A percentile compares a stretch with the other conserved stretches of the same genome.
Evolutionary conservation across 2,113 vertebrate genomes (phyloP).

Genomic region (Fregata magnificens): DNA sequence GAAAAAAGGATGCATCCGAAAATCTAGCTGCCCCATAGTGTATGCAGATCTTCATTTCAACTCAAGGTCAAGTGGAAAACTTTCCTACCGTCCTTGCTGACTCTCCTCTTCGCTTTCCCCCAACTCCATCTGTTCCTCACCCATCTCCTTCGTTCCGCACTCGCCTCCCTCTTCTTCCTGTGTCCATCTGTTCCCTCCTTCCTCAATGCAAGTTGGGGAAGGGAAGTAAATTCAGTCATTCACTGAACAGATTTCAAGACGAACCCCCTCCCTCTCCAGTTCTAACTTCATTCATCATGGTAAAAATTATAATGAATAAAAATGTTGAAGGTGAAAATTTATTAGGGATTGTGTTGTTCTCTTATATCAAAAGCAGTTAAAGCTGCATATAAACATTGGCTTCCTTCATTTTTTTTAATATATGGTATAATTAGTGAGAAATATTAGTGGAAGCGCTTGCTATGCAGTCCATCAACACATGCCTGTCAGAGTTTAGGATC

Average conservation of each 20-base stretch:
- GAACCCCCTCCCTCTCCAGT: conserved; percentile 42
- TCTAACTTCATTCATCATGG: conserved; percentile 65
- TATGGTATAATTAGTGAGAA: conserved; percentile 59
- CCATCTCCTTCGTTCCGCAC: conserved; percentile 43
- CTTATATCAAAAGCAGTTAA: conserved; percentile 58
- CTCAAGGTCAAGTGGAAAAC: conserved; percentile 60
- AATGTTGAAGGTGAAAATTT: conserved; percentile 67
- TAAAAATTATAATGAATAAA: conserved; percentile 64
- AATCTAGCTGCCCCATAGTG: background rate
- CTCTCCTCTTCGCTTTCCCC: conserved; percentile 43
- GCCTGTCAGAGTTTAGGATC: conserved; percentile 62
- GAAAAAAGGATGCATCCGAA: background rate
- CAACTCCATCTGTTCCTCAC: conserved; percentile 55
- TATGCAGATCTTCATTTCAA: background rate
- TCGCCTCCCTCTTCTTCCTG: conserved; percentile 66
- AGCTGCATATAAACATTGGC: conserved; percentile 54
- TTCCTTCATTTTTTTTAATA: conserved; percentile 62
- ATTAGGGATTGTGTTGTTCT: conserved; percentile 54
- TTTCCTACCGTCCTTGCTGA: conserved; percentile 47
- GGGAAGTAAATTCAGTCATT: conserved; percentile 64
- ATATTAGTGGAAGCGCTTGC: conserved; percentile 64
- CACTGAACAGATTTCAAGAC: conserved; percentile 65
- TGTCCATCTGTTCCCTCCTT: conserved; percentile 69
- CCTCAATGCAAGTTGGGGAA: conserved; percentile 36
- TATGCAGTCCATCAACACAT: conserved; percentile 60